These are phyloP conservation scores for Chlorops oryzae DNA, from an alignment of 1,140 invertebrate species.

Conservation along the genomic window DNA sequence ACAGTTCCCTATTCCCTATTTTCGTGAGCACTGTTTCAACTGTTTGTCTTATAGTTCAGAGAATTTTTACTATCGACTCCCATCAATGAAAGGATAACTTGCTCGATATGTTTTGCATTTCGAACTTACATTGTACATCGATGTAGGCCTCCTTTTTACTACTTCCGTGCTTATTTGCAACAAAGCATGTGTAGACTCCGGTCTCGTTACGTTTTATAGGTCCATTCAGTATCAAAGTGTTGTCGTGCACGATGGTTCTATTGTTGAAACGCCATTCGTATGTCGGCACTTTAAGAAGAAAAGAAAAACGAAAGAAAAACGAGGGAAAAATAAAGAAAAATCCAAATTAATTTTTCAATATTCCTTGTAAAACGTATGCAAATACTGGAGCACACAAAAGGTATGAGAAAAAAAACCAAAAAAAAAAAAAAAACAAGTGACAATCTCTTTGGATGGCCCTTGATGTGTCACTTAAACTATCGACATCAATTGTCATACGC, in stretches of 20 bases:
- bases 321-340: slow-evolving; percentile 1
- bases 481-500: too few species aligned
- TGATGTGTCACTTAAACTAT: too few species aligned
- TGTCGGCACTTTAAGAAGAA: slow-evolving; percentile 25
- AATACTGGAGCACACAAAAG: neutral
- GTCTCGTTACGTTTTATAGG: slow-evolving; percentile 34
- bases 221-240: slow-evolving; percentile 37
- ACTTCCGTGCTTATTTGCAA: slow-evolving; percentile 38
- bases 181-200: slow-evolving; percentile 35
- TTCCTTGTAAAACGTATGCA: neutral
- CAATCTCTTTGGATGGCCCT: too few species aligned
- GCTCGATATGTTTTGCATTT: neutral
- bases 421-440: too few species aligned
- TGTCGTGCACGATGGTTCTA: slow-evolving; percentile 32
- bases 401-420: neutral
- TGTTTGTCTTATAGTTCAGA: too few species aligned
- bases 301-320: slow-evolving; percentile 2
- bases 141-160: slow-evolving; percentile 33
- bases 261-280: slow-evolving; percentile 43
- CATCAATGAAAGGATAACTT: neutral
- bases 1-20: too few species aligned
- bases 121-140: slow-evolving; percentile 42
- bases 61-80: neutral
- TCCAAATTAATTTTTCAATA: neutral
- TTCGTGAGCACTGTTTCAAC: too few species aligned